These are phyloP conservation scores for Himalopsyche phryganea DNA, from an alignment of 1,140 invertebrate species.

Conservation along the genomic window DNA sequence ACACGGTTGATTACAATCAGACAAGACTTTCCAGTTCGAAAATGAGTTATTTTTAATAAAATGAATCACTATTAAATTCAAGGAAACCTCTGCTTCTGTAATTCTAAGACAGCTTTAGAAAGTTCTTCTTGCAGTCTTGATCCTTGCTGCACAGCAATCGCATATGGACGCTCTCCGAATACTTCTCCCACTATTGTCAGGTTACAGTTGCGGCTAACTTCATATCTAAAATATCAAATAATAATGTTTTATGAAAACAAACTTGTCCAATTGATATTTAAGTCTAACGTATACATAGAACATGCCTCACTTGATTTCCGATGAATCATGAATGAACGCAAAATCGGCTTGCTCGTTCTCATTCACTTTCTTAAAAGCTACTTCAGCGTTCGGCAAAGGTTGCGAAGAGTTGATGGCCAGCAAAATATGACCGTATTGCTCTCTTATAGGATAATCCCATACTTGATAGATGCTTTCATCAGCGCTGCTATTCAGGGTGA, in stretches of 20 bases:
- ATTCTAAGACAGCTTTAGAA: slow-evolving; percentile 71
- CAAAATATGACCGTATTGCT: slow-evolving; percentile 85
- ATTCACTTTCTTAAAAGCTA: slow-evolving; percentile 73
- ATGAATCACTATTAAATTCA: no score
- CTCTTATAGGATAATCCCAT: slow-evolving; percentile 90
- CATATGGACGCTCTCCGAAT: slow-evolving; percentile 85
- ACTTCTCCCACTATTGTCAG: slow-evolving; percentile 83
- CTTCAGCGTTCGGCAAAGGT: slow-evolving; percentile 62
- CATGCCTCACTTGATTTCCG: slow-evolving; percentile 68
- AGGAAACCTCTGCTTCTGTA: slow-evolving; percentile 75
- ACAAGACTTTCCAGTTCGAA: no score
- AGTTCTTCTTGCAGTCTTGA: slow-evolving; percentile 76
- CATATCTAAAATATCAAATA: slow-evolving; percentile 54
- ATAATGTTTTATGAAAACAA: no score
- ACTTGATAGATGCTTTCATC: slow-evolving; percentile 76
- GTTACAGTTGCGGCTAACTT: slow-evolving; percentile 79
- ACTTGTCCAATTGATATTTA: background rate
- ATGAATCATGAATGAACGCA: slow-evolving; percentile 85
- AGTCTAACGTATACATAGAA: no score
- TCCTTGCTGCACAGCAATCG: slow-evolving; percentile 82
- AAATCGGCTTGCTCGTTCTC: slow-evolving; percentile 78
- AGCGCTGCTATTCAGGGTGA: slow-evolving; percentile 74
- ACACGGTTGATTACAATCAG: no score
- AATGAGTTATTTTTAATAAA: no score
- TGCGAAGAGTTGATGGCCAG: slow-evolving; percentile 76